phyloP scores from a whole-genome alignment of 2,797 vertebrate species.

The Sebastiscus albofasciatus region DNA sequence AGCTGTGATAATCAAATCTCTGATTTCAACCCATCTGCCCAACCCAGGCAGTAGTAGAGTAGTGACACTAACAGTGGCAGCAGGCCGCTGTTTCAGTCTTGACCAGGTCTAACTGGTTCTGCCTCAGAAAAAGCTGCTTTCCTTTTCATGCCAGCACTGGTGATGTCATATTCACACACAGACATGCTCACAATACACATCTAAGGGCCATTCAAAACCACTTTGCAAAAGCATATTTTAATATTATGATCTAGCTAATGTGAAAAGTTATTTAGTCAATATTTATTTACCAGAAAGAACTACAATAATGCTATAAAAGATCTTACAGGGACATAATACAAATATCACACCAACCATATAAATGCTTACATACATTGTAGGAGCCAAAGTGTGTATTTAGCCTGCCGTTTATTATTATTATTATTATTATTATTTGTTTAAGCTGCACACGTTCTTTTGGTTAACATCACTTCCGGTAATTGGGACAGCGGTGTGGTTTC shows the following conservation, averaged over 20 bases:
- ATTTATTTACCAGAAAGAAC: background rate
- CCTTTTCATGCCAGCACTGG: background rate
- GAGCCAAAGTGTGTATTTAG: no score
- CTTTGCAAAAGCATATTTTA: background rate
- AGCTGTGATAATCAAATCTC: background rate
- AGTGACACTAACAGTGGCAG: background rate
- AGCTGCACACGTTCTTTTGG: no score
- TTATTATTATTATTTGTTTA: no score
- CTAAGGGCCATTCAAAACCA: background rate
- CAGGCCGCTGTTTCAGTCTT: background rate
- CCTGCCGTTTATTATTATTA: no score
- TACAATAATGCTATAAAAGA: background rate
- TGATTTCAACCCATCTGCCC: slow-evolving; percentile 5
- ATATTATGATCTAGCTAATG: background rate
- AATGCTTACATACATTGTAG: background rate
- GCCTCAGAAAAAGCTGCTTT: background rate
- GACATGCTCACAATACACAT: background rate
- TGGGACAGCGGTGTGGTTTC: no score
- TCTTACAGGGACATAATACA: background rate
- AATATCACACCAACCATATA: background rate
- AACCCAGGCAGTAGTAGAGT: background rate
- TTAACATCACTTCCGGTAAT: no score
- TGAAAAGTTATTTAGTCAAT: background rate
- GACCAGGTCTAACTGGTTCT: slow-evolving; percentile 55
- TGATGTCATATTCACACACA: background rate